These are phyloP conservation scores for Epinotia nisella DNA, from an alignment of 2,888 invertebrate species.

Conservation along the genomic window DNA sequence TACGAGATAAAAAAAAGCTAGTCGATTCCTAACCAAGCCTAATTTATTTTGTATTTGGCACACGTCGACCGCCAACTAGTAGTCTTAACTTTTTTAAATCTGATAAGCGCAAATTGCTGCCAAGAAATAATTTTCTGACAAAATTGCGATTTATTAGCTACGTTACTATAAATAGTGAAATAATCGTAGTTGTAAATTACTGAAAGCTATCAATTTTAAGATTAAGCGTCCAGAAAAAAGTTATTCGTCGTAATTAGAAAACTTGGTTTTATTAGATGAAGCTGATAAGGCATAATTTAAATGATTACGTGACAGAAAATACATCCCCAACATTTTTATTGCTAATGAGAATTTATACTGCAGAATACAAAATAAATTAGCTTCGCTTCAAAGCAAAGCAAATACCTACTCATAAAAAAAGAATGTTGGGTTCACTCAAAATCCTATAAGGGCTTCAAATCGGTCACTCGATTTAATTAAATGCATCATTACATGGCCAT, in stretches of 20 bases:
- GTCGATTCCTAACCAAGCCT: slow-evolving; percentile 24
- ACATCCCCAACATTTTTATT: not conserved
- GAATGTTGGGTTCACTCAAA: not conserved
- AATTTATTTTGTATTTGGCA: slow-evolving; percentile 54
- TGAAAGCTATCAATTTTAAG: slow-evolving; percentile 10
- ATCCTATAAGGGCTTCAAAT: slow-evolving; percentile 18
- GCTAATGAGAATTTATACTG: too few relatives aligned
- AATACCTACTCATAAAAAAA: not conserved
- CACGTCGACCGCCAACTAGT: slow-evolving; percentile 51
- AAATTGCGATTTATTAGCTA: slow-evolving; percentile 14
- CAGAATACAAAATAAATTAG: not conserved
- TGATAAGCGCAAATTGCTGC: slow-evolving; percentile 50
- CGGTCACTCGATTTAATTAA: slow-evolving; percentile 25
- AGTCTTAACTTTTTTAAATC: slow-evolving; percentile 37
- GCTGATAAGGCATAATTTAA: not conserved
- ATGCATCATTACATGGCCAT: slow-evolving; percentile 28
- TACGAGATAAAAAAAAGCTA: not conserved
- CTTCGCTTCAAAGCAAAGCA: not conserved
- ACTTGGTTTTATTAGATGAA: not conserved
- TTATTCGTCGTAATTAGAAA: not conserved
- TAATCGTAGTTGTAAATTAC: slow-evolving; percentile 22
- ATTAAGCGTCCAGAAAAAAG: not conserved
- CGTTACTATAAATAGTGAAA: not conserved
- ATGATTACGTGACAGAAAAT: not conserved
- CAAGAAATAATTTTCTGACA: slow-evolving; percentile 58